phyloP scores from a whole-genome alignment of 2,113 vertebrate species.

The Climacteris rufus region DNA sequence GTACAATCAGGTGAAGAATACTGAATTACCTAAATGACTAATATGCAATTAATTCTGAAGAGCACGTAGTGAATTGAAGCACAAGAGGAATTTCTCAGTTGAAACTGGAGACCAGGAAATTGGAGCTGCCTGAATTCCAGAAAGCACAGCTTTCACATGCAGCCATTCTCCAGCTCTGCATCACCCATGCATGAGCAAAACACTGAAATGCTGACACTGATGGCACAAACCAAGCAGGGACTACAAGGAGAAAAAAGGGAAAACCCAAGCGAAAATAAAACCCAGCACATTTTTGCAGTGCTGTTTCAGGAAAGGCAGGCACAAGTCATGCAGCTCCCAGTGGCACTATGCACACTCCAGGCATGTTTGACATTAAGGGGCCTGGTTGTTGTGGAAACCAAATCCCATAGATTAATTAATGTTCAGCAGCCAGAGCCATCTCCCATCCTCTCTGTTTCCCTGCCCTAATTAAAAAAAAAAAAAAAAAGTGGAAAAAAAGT shows the following conservation, averaged over 20 bases:
- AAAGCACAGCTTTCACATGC: neutral
- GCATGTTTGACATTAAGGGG: constrained; percentile 60
- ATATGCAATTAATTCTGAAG: neutral
- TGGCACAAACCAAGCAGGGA: neutral
- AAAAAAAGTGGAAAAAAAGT: accelerated
- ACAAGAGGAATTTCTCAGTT: constrained; percentile 7
- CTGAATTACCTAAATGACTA: neutral
- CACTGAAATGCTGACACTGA: neutral
- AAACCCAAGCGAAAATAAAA: neutral
- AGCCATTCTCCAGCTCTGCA: neutral
- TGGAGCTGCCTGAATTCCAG: neutral
- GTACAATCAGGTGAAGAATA: neutral
- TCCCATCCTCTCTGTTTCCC: neutral
- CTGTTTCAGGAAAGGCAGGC: constrained; percentile 14
- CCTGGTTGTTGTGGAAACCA: constrained; percentile 56
- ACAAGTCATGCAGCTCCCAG: constrained; percentile 39
- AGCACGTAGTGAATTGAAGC: neutral
- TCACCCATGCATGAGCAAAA: neutral
- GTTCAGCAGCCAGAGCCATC: constrained; percentile 33
- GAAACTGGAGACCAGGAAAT: neutral
- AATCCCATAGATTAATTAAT: constrained; percentile 32
- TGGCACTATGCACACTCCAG: constrained; percentile 10
- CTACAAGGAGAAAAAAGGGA: neutral
- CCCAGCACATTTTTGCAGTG: neutral
- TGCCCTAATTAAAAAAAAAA: neutral